Percentiles rank a stretch among this genome's conserved stretches.
phyloP scores from a whole-genome alignment of 2,113 vertebrate genomes.

The Parotia lawesii region DNA sequence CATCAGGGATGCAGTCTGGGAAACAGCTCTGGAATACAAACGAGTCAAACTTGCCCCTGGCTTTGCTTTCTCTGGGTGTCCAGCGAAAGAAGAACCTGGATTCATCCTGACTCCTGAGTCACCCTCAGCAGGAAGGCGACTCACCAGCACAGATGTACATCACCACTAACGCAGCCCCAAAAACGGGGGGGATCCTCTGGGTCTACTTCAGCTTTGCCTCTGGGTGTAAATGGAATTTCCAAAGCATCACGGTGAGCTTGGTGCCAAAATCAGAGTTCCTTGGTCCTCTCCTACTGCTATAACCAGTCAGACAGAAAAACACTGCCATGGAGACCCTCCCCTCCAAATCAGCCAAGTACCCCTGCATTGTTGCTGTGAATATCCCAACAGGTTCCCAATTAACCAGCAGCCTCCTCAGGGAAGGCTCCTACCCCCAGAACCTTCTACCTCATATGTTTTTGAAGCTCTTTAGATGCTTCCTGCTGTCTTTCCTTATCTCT shows the following conservation, averaged over 20 bases:
- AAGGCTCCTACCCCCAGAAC: neutral
- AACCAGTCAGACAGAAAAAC: neutral
- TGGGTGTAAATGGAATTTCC: neutral
- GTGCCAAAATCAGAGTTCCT: neutral
- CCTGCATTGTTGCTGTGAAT: neutral
- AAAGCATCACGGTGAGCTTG: neutral
- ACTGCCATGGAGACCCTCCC: neutral
- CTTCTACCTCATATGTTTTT: neutral
- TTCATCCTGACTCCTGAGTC: neutral
- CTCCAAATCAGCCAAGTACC: neutral
- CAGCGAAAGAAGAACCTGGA: neutral
- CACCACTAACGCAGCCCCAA: neutral
- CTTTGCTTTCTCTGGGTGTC: neutral
- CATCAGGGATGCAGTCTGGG: neutral
- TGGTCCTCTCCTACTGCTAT: rapidly evolving
- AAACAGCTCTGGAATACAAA: neutral
- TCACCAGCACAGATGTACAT: neutral
- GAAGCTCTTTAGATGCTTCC: neutral
- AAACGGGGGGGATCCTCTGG: neutral
- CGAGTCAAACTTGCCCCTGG: neutral
- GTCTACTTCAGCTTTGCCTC: neutral
- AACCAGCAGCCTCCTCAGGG: neutral
- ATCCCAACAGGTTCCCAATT: neutral
- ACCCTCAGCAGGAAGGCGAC: neutral
- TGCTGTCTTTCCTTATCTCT: neutral